Evolutionary conservation across 2,888 invertebrate genomes (phyloP).

Genomic region (Luperina testacea): DNA sequence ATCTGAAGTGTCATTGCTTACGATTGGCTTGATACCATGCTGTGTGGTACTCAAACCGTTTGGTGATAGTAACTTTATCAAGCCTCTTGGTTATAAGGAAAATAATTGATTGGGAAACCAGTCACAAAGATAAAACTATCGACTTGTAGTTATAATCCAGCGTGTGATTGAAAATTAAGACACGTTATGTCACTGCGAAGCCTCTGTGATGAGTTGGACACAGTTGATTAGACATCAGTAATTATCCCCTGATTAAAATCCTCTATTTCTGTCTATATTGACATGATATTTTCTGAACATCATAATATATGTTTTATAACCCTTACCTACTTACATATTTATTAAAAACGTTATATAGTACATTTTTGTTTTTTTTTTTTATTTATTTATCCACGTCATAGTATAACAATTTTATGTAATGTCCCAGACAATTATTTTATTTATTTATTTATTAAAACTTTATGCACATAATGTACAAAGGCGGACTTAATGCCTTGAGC

Average conservation of each 20-base stretch:
- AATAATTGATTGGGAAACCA: slow-evolving; percentile 10
- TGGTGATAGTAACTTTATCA: background rate
- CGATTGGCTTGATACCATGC: slow-evolving; percentile 6
- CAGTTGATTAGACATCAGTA: slow-evolving; percentile 1
- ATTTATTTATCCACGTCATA: background rate
- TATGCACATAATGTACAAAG: no score
- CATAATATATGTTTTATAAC: no score
- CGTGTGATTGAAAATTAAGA: slow-evolving; percentile 21
- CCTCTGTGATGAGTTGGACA: background rate
- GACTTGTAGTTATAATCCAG: slow-evolving; percentile 1
- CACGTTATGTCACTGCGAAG: background rate
- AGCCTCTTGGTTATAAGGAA: background rate
- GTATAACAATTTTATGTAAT: no score
- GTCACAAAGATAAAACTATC: slow-evolving; percentile 15
- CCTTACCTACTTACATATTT: background rate
- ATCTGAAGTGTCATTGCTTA: slow-evolving; percentile 40
- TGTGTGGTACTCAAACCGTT: slow-evolving; percentile 11
- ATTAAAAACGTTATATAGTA: background rate
- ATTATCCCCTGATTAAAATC: background rate
- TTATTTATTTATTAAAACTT: no score
- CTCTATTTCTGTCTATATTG: background rate
- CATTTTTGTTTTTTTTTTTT: background rate
- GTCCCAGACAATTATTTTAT: no score
- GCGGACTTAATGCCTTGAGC: no score
- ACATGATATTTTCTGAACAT: background rate